Conservation (phyloP, 2,113 vertebrate species). For the Reinhardtius hippoglossoides region DNA sequence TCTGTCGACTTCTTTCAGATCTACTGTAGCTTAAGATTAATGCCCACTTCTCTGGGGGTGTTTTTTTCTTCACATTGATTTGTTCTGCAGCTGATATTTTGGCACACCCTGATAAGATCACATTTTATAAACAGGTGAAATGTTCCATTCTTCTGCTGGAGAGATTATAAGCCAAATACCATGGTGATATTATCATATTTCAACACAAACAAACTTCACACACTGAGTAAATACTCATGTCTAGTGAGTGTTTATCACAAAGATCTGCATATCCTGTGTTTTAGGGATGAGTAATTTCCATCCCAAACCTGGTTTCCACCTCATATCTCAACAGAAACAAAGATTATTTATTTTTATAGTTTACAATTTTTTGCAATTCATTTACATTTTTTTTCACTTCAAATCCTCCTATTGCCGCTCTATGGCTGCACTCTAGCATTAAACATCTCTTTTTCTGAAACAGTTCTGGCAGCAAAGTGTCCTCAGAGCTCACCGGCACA, state of each 20-base stretch:
- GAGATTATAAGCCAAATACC: conserved; percentile 43
- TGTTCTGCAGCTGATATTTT: conserved; percentile 67
- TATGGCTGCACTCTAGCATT: conserved; percentile 4
- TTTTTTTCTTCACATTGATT: conserved; percentile 49
- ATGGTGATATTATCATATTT: conserved; percentile 34
- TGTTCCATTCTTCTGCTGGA: conserved; percentile 61
- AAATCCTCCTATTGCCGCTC: background rate
- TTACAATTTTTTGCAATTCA: background rate
- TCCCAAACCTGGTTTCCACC: conserved; percentile 28
- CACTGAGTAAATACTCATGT: conserved; percentile 21
- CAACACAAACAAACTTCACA: conserved; percentile 11
- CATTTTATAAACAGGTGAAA: conserved; percentile 71
- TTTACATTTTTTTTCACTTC: background rate
- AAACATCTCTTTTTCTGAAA: conserved; percentile 8
- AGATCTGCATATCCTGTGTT: conserved; percentile 8
- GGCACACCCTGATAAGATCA: conserved; percentile 82
- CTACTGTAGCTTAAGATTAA: conserved; percentile 66
- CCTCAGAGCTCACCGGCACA: conserved; percentile 27
- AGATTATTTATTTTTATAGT: background rate
- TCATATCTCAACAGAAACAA: background rate
- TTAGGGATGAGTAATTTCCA: background rate
- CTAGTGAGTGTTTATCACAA: conserved; percentile 18
- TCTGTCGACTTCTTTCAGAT: conserved; percentile 68
- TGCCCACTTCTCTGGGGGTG: conserved; percentile 59
- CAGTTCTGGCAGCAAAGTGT: conserved; percentile 6